Base-by-base conservation (phyloP, 2,113 vertebrate species). In the Lepisosteus osseus region DNA sequence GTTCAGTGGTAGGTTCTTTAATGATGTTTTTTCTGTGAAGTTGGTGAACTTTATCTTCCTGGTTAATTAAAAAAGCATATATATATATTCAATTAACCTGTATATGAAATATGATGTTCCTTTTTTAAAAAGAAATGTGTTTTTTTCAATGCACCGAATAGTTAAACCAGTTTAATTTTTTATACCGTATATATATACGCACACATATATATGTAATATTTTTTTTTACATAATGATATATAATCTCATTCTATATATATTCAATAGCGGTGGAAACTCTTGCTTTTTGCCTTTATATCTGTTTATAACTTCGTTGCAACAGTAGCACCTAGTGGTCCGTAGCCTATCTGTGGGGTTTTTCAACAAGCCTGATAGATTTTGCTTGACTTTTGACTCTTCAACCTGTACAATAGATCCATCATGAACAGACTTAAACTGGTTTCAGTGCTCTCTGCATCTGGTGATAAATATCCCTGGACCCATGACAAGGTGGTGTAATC, bases 181-280 rank as follows among this genome's bases (percentile, higher is more conserved):
- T 51, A 51, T 9, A 51, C 9, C 47, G 47, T 51, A 51, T 51
- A 51, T 51, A 9, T 51, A 51, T 51, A 51, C 47, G 9, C 47
- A 51, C 5, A 51, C 9, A 51, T 51, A 51, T 51, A 51, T 51
- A 51, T 51, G 47, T 61, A 29, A 61, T 61, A n/a, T 61, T 61
- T 61, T 61, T 14, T n/a, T 61, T n/a, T 61, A 61, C 13, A n/a
- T 61, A 13, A 61, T 61, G 6, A 61, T 61, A 61, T 61, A 61
- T 61, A 61, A 61, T 61, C 59, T 61, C 6, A 61, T 61, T 61
- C 6, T 61, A 61, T 61, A 61, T 61, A 61, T 61, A n/a, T 61
- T 9, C 13, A 61, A 61, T 61, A 61, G 13, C 17, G 59, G 13
- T 29, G 59, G 13, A 14, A 61, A 9, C 59, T 29, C 17, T 29